Evolutionary conservation across 2,888 invertebrate species (phyloP), one percentile per base, ranked within the genome.

Genomic region (Phaedon cochleariae): DNA sequence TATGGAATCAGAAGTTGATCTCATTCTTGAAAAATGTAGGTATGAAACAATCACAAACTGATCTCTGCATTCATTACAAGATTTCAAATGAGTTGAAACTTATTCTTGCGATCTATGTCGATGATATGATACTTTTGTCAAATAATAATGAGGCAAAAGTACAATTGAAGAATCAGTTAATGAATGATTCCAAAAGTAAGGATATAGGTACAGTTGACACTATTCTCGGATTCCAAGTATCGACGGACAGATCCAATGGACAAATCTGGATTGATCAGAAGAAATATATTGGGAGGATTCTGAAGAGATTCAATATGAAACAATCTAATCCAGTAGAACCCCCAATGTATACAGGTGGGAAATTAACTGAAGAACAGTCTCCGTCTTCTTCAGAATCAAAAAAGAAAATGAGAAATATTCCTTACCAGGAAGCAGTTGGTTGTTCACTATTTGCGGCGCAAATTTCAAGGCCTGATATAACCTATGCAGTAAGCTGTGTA

Each of bases 1-100:
- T 62, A 9, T 62, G 62, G 62, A 62, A 62, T 21, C 26, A 15
- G 31, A 62, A 52, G 12, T 21, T 64, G n/a, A 46, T 57, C 12
- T 17, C n/a, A 59, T 63, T 62, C 21, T 45, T 59, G 31, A 49
- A 21, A 48, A 59, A 21, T 49, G n/a, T n/a, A n/a, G 48, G 41
- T n/a, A 21, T 58, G 26, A 21, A 37, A n/a, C 58, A 58, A 34
- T 59, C 34, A 12, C 21, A 58, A 58, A 48, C 59, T 12, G 51
- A 51, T 18, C 21, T 34, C 18, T 58, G 58, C 46, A 48, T 58
- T 22, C 46, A 58, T 17, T 46, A 58, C 10, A 58, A 45, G n/a
- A n/a, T 58, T n/a, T 2, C 26, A 5, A 17, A 48, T 18, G 7
- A n/a, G 29, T 9, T 26, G 17, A 46, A 21, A 26, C 7, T 46